Evolutionary conservation across 2,113 vertebrate genomes (phyloP).

Genomic region (Aplodontia rufa): DNA sequence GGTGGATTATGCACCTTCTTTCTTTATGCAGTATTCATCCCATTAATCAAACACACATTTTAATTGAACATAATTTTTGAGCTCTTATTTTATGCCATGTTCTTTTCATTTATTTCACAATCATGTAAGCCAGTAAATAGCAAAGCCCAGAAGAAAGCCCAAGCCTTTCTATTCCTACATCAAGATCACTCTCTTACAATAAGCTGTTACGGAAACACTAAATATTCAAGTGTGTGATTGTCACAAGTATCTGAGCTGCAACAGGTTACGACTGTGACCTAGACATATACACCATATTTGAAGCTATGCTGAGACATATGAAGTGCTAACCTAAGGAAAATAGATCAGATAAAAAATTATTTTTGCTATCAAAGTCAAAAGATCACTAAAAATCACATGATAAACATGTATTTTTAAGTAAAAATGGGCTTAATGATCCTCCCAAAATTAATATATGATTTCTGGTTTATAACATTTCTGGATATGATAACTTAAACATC

Average conservation of each 20-base stretch:
- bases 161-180: not conserved
- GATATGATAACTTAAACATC: not conserved
- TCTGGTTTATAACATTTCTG: not conserved
- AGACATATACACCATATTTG: not conserved
- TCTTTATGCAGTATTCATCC: not conserved
- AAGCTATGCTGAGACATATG: not conserved
- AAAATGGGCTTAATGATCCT: not conserved
- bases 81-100: not conserved
- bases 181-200: not conserved
- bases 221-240: not conserved
- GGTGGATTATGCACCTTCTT: fast-evolving
- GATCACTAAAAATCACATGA: not conserved
- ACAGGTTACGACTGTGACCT: not conserved
- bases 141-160: not conserved
- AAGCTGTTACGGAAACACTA: not conserved
- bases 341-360: not conserved
- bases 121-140: not conserved
- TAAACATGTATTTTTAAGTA: not conserved
- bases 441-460: not conserved
- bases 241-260: not conserved
- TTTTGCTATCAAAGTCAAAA: not conserved
- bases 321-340: not conserved
- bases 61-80: not conserved
- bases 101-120: not conserved
- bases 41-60: not conserved